Percentiles rank a stretch among this genome's conserved stretches.
Evolutionary conservation across 2,113 vertebrate genomes (phyloP).

Genomic region (Sitta europaea): DNA sequence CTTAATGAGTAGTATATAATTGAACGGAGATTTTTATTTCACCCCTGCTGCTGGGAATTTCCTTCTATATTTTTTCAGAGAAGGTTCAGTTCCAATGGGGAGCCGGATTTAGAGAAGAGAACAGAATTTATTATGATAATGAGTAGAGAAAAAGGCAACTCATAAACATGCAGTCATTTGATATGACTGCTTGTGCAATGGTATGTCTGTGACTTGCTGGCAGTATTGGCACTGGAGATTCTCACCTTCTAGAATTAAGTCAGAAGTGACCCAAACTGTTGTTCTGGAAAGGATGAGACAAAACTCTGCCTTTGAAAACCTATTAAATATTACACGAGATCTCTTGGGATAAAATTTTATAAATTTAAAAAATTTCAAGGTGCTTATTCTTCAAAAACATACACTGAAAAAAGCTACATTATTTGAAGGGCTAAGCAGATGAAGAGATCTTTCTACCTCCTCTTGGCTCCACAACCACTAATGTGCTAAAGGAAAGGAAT

Average conservation of each 20-base stretch:
- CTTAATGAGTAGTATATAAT: not conserved
- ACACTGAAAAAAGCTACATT: not conserved
- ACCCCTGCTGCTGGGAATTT: not conserved
- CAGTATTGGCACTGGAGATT: not conserved
- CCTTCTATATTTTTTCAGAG: not conserved
- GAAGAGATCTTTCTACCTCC: not conserved
- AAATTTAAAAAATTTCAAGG: not conserved
- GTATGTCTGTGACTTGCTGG: not conserved
- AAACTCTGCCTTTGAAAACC: not conserved
- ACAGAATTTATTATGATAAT: not conserved
- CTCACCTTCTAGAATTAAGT: not conserved
- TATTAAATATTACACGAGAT: not conserved
- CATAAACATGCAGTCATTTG: not conserved
- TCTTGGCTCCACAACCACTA: not conserved
- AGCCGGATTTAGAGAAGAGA: not conserved
- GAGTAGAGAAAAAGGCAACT: not conserved
- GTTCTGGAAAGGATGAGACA: not conserved
- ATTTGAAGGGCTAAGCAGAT: not conserved
- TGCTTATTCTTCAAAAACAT: not conserved
- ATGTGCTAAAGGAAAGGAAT: not conserved
- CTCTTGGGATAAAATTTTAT: not conserved
- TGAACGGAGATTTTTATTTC: not conserved
- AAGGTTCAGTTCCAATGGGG: not conserved
- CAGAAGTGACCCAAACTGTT: not conserved
- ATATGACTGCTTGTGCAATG: not conserved